These are phyloP conservation scores for Stenopsyche tienmushanensis DNA, from an alignment of 1,140 invertebrate species.

Conservation along the genomic window DNA sequence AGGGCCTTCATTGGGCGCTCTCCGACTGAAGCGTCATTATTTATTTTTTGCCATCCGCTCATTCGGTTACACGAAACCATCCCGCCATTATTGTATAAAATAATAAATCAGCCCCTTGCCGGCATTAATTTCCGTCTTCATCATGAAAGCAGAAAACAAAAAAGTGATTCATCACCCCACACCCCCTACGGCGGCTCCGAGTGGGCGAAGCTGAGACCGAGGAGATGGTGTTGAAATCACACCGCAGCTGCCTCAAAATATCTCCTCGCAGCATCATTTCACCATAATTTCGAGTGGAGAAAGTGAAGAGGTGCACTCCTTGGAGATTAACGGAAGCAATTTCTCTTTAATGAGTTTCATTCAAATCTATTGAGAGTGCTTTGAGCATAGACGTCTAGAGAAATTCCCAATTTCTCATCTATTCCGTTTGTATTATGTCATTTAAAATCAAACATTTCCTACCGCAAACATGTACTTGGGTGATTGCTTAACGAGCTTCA, in stretches of 20 bases:
- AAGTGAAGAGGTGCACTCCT: conserved; percentile 20
- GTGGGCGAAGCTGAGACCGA: not conserved
- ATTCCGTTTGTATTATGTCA: no score
- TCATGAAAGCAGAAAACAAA: conserved; percentile 35
- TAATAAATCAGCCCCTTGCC: conserved; percentile 36
- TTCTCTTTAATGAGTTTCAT: conserved; percentile 32
- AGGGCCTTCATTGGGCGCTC: not conserved
- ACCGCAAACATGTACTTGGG: no score
- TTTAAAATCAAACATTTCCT: no score
- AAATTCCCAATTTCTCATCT: conserved; percentile 21
- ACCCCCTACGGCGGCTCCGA: not conserved
- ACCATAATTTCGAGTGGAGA: not conserved
- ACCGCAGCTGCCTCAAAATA: no score
- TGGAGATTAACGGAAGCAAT: conserved; percentile 27
- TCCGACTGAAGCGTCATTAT: conserved; percentile 16
- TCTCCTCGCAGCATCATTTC: not conserved
- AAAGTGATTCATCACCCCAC: conserved; percentile 27
- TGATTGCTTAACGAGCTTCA: no score
- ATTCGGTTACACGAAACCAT: not conserved
- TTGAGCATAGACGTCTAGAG: conserved; percentile 1
- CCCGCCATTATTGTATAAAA: conserved; percentile 32
- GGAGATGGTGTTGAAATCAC: not conserved
- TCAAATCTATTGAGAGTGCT: conserved; percentile 23
- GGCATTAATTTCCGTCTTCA: conserved; percentile 37
- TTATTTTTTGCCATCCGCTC: conserved; percentile 22